These are phyloP conservation scores for Sorex araneus DNA, from an alignment of 2,113 vertebrate genomes.

Conservation along the genomic window DNA sequence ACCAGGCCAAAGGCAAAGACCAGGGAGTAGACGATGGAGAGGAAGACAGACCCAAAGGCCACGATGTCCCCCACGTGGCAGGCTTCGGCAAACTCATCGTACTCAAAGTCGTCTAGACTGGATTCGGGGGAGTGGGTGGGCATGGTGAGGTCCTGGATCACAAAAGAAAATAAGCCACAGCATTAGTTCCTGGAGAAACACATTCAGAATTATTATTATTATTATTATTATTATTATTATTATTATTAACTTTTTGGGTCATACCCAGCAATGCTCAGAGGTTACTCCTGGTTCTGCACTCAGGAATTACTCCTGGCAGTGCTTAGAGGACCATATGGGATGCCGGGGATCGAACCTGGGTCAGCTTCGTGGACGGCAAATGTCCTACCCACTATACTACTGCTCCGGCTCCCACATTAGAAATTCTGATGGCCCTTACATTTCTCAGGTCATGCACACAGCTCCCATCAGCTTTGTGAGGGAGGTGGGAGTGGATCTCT, in stretches of 20 bases:
- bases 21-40: constrained; percentile 85
- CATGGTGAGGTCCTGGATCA: constrained; percentile 78
- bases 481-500: neutral
- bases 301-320: no score
- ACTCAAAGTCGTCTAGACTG: constrained; percentile 51
- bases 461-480: neutral
- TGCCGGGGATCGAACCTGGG: no score
- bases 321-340: no score
- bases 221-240: no score
- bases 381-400: no score
- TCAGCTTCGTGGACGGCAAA: no score
- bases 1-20: constrained; percentile 92
- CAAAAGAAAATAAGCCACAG: constrained; percentile 37
- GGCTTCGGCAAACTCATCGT: constrained; percentile 68
- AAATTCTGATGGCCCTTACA: no score
- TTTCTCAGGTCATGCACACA: fast-evolving
- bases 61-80: constrained; percentile 83
- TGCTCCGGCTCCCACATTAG: neutral
- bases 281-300: no score
- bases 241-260: no score
- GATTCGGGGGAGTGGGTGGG: constrained; percentile 31
- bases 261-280: no score
- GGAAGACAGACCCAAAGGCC: constrained; percentile 83
- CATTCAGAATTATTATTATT: neutral
- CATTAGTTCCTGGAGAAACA: neutral